Percentiles rank a stretch among this genome's conserved stretches.
Evolutionary conservation across 2,888 invertebrate species (phyloP).

Genomic region (Chloromyia formosa): DNA sequence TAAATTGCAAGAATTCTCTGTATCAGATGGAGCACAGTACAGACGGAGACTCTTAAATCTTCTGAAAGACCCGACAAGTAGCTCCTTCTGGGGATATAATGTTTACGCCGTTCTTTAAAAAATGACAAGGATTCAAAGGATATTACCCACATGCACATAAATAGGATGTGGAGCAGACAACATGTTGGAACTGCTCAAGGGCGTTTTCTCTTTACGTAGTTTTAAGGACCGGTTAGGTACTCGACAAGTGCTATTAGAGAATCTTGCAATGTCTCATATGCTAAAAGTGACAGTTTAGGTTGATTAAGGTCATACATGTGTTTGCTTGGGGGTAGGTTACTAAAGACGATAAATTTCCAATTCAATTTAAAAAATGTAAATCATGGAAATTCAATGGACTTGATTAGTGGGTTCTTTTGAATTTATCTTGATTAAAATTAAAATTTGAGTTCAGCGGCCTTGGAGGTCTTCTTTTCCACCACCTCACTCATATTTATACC

Average conservation of each 20-base stretch:
- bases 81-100: slow-evolving; percentile 5
- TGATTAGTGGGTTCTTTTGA: too few species aligned
- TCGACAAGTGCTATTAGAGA: slow-evolving; percentile 14
- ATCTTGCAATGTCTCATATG: background rate
- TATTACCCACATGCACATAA: background rate
- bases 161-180: slow-evolving; percentile 2
- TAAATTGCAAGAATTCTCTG: too few species aligned
- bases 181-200: slow-evolving; percentile 6
- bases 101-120: slow-evolving; percentile 14
- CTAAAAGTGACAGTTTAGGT: background rate
- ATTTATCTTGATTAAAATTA: too few species aligned
- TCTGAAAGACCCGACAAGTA: slow-evolving; percentile 7
- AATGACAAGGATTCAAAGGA: slow-evolving; percentile 1
- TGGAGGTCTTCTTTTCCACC: too few species aligned
- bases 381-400: too few species aligned
- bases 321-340: too few species aligned
- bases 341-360: too few species aligned
- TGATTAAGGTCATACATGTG: too few species aligned
- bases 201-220: slow-evolving; percentile 11
- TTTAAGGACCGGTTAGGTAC: background rate
- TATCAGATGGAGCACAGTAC: background rate
- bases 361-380: too few species aligned
- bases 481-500: too few species aligned
- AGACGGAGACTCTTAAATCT: background rate
- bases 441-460: too few species aligned